Conservation (phyloP, 1,140 invertebrate species). For the Hermetia illucens region DNA sequence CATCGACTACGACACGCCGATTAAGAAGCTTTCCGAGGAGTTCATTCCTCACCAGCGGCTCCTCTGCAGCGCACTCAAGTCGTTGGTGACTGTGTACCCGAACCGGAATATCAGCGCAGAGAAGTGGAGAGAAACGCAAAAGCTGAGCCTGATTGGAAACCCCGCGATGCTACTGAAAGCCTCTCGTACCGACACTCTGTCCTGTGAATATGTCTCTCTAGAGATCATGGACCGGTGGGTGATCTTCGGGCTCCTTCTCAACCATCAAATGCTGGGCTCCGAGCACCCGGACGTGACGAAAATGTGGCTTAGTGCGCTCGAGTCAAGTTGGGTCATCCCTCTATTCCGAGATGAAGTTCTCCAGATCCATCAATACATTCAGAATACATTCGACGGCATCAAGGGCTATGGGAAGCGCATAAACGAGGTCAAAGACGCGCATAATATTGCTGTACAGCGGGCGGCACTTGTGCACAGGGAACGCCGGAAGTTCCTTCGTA, state of each 20-base stretch:
- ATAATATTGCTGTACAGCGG: slow-evolving; percentile 77
- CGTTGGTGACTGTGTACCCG: slow-evolving; percentile 75
- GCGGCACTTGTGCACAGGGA: slow-evolving; percentile 85
- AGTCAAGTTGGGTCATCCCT: slow-evolving; percentile 86
- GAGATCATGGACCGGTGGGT: slow-evolving; percentile 95
- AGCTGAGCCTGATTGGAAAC: slow-evolving; percentile 85
- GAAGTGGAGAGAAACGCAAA: slow-evolving; percentile 84
- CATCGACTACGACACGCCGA: slow-evolving; percentile 89
- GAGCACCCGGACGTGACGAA: slow-evolving; percentile 68
- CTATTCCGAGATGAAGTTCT: slow-evolving; percentile 96
- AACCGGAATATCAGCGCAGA: slow-evolving; percentile 85
- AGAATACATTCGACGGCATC: slow-evolving; percentile 84
- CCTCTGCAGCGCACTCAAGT: slow-evolving; percentile 70
- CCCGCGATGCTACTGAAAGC: slow-evolving; percentile 84
- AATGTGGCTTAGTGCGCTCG: slow-evolving; percentile 81
- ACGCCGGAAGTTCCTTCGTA: slow-evolving; percentile 88
- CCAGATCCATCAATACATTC: slow-evolving; percentile 88
- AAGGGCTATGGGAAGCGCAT: slow-evolving; percentile 90
- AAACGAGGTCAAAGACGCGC: slow-evolving; percentile 88
- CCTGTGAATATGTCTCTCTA: slow-evolving; percentile 91
- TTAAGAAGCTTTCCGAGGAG: slow-evolving; percentile 94
- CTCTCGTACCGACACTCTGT: slow-evolving; percentile 89
- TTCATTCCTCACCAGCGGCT: slow-evolving; percentile 90
- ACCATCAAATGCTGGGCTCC: slow-evolving; percentile 66
- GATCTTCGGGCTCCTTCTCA: slow-evolving; percentile 84